Percentiles rank a stretch among this genome's conserved stretches.
Evolutionary conservation across 2,113 vertebrate species (phyloP).

Genomic region (Petaurus breviceps): DNA sequence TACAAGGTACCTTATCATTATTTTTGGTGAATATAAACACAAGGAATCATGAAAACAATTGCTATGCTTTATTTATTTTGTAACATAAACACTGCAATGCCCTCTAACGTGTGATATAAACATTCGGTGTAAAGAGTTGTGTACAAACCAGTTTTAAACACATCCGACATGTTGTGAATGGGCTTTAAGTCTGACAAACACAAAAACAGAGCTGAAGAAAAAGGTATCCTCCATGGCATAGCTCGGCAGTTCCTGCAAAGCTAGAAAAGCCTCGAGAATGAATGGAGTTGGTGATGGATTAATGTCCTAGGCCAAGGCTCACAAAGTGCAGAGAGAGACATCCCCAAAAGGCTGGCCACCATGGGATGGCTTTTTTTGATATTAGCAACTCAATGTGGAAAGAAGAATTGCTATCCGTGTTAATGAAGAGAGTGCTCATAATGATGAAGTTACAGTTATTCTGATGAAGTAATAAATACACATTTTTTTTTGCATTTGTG

Average conservation of each 20-base stretch:
- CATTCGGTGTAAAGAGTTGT: background rate
- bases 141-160: background rate
- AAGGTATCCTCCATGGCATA: background rate
- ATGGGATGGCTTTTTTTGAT: background rate
- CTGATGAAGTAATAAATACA: background rate
- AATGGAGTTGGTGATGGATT: background rate
- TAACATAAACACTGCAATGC: background rate
- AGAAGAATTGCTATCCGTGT: background rate
- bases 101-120: background rate
- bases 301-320: background rate
- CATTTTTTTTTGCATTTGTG: background rate
- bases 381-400: background rate
- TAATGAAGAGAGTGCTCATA: background rate
- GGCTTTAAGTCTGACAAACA: background rate
- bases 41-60: background rate
- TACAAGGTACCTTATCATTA: background rate
- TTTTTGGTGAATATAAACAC: background rate
- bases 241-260: background rate
- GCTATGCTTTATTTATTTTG: background rate
- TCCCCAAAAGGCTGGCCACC: background rate
- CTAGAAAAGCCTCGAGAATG: background rate
- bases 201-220: background rate
- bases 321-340: background rate
- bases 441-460: background rate
- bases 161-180: background rate